Base-by-base conservation (phyloP, 2,797 vertebrate genomes). In the Poeciliopsis gracilis region DNA sequence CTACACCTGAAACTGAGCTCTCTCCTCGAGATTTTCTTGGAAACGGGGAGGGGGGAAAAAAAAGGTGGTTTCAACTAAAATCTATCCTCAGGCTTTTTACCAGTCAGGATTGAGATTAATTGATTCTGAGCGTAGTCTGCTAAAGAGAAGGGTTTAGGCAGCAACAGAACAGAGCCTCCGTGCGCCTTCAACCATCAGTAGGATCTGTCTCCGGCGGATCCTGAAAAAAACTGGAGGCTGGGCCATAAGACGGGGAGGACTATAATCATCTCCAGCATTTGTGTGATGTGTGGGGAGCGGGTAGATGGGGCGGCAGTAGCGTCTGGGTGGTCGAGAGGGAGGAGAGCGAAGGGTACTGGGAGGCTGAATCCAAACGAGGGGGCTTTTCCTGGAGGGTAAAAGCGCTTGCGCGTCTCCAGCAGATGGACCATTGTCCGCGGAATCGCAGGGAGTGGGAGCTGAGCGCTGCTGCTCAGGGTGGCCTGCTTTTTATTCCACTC, bases 401-500 rank as follows among this genome's bases (percentile, higher is more conserved):
- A 92, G 92, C 84, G 86, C 82, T 90, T 90, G 81, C 83, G 87
- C 92, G 83, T 93, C 93, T 90, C 87, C 84, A 91, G 94, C 95
- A 97, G 96, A 97, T 95, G 95, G 95, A 95, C 92, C 89, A 95
- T 93, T 95, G 93, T 93, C 86, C 91, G 83, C 69, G 66, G 90
- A 93, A 90, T 93, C 91, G 80, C 73, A 85, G 91, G 90, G 88
- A 96, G 93, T 86, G 91, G 91, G 89, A 88, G 88, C 88, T 90
- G 49, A 89, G 89, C 86, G 89, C 77, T 85, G 63, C 80, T 78
- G 87, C 82, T 90, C 91, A 78, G 70, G 86, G 88, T 92, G 90
- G 87, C 89, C 92, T 82, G 78, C 84, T 93, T 90, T 92, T 92
- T 91, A 90, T 93, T 88, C 79, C 75, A 73, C 79, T 89, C 88